Evolutionary conservation across 2,888 invertebrate species (phyloP), one percentile per base, ranked within the genome.

Genomic region (Athrips mouffetella): DNA sequence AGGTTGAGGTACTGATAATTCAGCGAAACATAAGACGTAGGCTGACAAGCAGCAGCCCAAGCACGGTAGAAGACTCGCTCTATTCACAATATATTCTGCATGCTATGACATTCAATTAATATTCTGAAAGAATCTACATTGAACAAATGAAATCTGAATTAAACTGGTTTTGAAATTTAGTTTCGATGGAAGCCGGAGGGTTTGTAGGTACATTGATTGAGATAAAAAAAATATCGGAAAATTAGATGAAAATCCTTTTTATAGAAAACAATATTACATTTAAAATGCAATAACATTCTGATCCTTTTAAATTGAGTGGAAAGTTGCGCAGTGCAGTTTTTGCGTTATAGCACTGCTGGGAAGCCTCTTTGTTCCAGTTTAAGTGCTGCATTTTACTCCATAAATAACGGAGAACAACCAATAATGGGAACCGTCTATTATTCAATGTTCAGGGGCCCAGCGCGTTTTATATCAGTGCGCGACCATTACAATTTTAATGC

Each of bases 231-330:
- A n/a, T n/a, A n/a, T n/a, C n/a, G n/a, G n/a, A n/a, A n/a, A n/a
- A n/a, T n/a, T n/a, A n/a, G n/a, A n/a, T n/a, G n/a, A 29, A 29
- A 29, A n/a, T n/a, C 10, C 29, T 3, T 11, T 11, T 11, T 29
- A 11, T 63, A 67, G 3, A 40, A 40, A 23, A 25, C 2, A 25
- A n/a, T 11, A 40, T 2, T 25, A 40, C 23, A 21, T 8, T 16
- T 42, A n/a, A 42, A 42, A 27, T 44, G 31, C 30, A 31, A 27
- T 16, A 41, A 27, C n/a, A 13, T 27, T 41, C 23, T 41, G 10
- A 20, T 20, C 10, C 8, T 23, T 39, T 11, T 39, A 8, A 45
- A 45, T 23, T 33, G 15, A 23, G 6, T 13, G 15, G 13, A 35
- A 45, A 45, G 13, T 45, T 33, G 25, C 25, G 45, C 33, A 45